These are phyloP conservation scores for Euura lappo DNA, from an alignment of 1,140 invertebrate species.

Conservation along the genomic window DNA sequence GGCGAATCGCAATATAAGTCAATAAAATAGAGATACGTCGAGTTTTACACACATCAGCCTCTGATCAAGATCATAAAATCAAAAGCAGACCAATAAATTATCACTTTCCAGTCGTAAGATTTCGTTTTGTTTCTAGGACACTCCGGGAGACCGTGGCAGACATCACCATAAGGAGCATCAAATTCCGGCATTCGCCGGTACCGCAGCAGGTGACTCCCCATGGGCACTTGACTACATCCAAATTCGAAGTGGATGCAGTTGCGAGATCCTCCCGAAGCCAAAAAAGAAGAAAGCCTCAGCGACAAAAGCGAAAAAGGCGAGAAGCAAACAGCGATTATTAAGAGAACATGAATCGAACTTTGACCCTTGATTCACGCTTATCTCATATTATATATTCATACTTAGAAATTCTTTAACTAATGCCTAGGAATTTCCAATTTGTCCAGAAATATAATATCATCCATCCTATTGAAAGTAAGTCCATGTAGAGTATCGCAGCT, in stretches of 20 bases:
- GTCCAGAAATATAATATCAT: not conserved
- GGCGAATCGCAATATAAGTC: too few relatives aligned
- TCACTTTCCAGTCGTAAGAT: not conserved
- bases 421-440: not conserved
- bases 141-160: slow-evolving; percentile 51
- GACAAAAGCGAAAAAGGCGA: slow-evolving; percentile 44
- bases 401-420: not conserved
- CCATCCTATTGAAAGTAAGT: too few relatives aligned
- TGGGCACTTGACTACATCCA: slow-evolving; percentile 84
- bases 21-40: too few relatives aligned
- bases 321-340: slow-evolving; percentile 39
- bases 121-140: slow-evolving; percentile 27
- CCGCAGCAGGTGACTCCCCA: slow-evolving; percentile 49
- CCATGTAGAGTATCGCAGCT: too few relatives aligned
- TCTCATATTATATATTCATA: not conserved
- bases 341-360: slow-evolving; percentile 27
- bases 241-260: slow-evolving; percentile 83
- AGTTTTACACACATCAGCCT: too few relatives aligned
- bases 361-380: slow-evolving; percentile 6
- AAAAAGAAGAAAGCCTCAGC: slow-evolving; percentile 49
- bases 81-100: too few relatives aligned
- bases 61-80: too few relatives aligned
- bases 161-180: slow-evolving; percentile 56
- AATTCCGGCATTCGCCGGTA: slow-evolving; percentile 60
- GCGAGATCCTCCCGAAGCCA: slow-evolving; percentile 68